Conservation (phyloP, 2,113 vertebrate genomes). For the Pituophis catenifer region DNA sequence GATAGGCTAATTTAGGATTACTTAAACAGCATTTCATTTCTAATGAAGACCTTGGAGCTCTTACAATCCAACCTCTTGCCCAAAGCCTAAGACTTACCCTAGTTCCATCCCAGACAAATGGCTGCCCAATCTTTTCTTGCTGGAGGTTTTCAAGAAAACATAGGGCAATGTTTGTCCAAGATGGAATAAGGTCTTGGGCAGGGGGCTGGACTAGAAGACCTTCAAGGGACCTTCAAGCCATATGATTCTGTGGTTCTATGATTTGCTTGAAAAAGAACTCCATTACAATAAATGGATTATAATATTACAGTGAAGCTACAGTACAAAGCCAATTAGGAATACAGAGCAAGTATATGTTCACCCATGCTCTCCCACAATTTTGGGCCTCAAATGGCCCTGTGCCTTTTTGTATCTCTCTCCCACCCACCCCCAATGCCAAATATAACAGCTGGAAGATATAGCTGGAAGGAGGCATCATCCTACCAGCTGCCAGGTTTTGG, state of each 20-base stretch:
- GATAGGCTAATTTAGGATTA: background rate
- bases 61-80: background rate
- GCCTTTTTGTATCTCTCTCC: background rate
- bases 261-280: background rate
- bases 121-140: background rate
- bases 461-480: background rate
- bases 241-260: background rate
- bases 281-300: background rate
- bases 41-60: background rate
- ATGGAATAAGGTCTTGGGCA: background rate
- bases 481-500: background rate
- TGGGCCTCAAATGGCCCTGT: background rate
- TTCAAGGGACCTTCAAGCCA: background rate
- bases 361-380: background rate
- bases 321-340: background rate
- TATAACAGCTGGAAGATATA: background rate
- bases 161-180: background rate
- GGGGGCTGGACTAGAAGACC: background rate
- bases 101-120: background rate
- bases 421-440: background rate
- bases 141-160: background rate
- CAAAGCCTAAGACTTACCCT: background rate
- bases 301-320: background rate
- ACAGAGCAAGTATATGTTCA: background rate
- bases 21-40: background rate